Base-by-base conservation (phyloP, 1,140 invertebrate genomes). In the Drosophila kepulauana region DNA sequence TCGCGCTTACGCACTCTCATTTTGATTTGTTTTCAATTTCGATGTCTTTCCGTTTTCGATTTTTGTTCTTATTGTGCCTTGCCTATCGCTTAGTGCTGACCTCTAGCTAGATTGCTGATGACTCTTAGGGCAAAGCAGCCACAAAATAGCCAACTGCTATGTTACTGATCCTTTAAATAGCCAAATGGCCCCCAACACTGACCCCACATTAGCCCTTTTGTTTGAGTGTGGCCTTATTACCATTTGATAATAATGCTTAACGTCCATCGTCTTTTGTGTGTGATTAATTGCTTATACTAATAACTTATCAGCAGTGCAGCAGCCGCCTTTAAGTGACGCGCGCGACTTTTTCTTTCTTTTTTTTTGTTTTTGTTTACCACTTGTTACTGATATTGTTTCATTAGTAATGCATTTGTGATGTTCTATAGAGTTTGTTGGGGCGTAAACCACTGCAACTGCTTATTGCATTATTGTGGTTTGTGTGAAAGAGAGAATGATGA, bases 1-100 rank as follows among this genome's bases (percentile, higher is more conserved):
- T 38, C 35, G 8, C 35, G 35, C 35, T 8, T 10, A 38, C 8
- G 35, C 30, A 33, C 30, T 33, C 10, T 8, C 35, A 11, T 38
- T 38, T 38, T 25, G 20, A 25, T 4, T 46, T 46, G 13, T 16
- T 25, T 7, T n/a, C 7, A 33, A 75, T 41, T 20, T 68, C 3
- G 20, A 52, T 45, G 20, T 13, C 62, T 71, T 54, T 64, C 28
- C 28, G 8, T 69, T 65, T 57, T 63, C 73, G 64, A 78, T 81
- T 85, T 45, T 69, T 59, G 41, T 66, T 70, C 11, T 57, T 70
- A 33, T 70, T 25, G 63, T 25, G 52, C n/a, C 52, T 78, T 66
- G 61, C 66, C 70, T 80, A 3, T 38, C n/a, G 65, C 82, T 87
- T 85, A 38, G 35, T 38, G 30, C 30, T 33, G 35, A 7, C 7